Percentiles rank a stretch among this genome's conserved stretches.
These are phyloP conservation scores for Diarsia rubi DNA, from an alignment of 2,888 invertebrate genomes.

Conservation along the genomic window DNA sequence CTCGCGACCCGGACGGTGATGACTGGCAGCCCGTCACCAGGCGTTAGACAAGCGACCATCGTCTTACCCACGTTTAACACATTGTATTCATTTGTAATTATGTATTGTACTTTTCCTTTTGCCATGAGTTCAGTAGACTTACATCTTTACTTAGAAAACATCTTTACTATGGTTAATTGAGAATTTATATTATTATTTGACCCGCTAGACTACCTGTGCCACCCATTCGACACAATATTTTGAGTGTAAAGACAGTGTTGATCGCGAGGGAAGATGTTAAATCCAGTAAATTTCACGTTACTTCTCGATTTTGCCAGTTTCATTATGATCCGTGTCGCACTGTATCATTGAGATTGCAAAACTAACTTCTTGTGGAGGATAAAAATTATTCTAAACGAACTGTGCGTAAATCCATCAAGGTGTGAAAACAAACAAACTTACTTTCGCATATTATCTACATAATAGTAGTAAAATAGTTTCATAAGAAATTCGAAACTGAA, in stretches of 20 bases:
- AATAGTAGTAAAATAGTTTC: conserved; percentile 2
- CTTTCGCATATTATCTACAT: not conserved
- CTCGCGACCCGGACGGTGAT: conserved; percentile 90
- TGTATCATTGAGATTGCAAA: conserved; percentile 4
- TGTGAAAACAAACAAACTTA: not conserved
- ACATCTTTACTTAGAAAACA: not conserved
- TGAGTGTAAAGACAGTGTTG: not conserved
- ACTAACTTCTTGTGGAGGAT: not conserved
- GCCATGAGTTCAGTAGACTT: conserved; percentile 53
- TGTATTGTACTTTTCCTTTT: conserved; percentile 50
- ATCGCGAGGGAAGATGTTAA: not conserved
- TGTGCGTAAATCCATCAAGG: not conserved
- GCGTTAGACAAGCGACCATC: conserved; percentile 74
- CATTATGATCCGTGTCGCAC: not conserved
- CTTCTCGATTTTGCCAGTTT: not conserved
- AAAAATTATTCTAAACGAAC: conserved; percentile 16
- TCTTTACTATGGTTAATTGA: too few species aligned
- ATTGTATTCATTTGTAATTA: conserved; percentile 64
- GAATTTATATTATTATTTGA: not conserved
- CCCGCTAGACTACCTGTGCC: not conserved
- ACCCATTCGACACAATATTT: not conserved
- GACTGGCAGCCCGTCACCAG: conserved; percentile 92
- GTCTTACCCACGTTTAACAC: conserved; percentile 27
- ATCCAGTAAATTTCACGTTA: not conserved
- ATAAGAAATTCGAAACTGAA: not conserved